Percentiles rank a stretch among this genome's conserved stretches.
Conservation (phyloP, 2,888 invertebrate genomes). For the Sussaba pulchella region DNA sequence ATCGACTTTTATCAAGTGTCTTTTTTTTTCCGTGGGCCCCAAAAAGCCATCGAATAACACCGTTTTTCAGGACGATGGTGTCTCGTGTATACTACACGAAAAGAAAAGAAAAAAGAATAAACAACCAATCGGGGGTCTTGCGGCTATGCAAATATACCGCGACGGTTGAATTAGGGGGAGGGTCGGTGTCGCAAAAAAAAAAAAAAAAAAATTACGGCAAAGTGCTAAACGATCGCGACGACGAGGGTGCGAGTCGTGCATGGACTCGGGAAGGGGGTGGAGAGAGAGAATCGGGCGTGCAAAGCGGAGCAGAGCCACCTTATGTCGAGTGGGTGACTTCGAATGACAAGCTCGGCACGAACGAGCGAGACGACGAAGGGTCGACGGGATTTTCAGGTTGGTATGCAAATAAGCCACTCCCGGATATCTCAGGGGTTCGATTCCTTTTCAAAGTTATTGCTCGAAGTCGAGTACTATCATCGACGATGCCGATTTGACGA, state of each 20-base stretch:
- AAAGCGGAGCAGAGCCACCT: conserved; percentile 77
- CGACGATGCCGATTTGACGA: conserved; percentile 72
- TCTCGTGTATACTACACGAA: neutral
- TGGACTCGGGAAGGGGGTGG: conserved; percentile 45
- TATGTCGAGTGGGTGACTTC: conserved; percentile 83
- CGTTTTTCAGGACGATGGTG: conserved; percentile 23
- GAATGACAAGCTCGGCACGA: conserved; percentile 73
- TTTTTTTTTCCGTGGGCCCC: conserved; percentile 70
- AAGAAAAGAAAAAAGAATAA: conserved; percentile 24
- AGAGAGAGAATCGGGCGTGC: conserved; percentile 54
- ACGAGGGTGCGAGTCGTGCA: conserved; percentile 71
- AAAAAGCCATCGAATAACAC: conserved; percentile 40
- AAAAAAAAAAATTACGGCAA: conserved; percentile 84
- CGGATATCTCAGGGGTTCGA: conserved; percentile 84
- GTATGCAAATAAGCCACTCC: conserved; percentile 82
- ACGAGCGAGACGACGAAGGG: conserved; percentile 68
- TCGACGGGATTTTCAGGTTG: conserved; percentile 80
- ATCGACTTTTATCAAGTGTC: conserved; percentile 73
- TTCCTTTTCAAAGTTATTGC: conserved; percentile 82
- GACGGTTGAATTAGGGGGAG: conserved; percentile 68
- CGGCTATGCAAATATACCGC: conserved; percentile 81
- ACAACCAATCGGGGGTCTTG: conserved; percentile 68
- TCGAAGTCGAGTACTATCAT: conserved; percentile 79
- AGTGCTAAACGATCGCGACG: conserved; percentile 83
- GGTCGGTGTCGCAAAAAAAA: conserved; percentile 71